Evolutionary conservation across 2,888 invertebrate genomes (phyloP), one percentile per base, ranked within the genome.

Genomic region (Blera fallax): DNA sequence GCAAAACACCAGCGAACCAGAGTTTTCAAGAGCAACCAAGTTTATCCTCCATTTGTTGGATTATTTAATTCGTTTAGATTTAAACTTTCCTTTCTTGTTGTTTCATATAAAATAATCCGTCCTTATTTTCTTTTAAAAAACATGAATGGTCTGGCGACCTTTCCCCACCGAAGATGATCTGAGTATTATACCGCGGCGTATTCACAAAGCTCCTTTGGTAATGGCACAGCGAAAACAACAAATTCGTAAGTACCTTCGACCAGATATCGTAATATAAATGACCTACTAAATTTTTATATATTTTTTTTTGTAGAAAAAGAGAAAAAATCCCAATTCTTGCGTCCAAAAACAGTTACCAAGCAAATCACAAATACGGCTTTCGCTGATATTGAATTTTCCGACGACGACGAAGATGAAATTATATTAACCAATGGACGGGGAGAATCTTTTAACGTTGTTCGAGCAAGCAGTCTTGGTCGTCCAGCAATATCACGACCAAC

Each of bases 331-430:
- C 50, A 62, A 0, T 84, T 84, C n/a, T 24, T 60, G 3, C 84
- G 84, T 79, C 84, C 84, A 58, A 82, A 87, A 34, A 87, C 87
- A 3, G 88, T 88, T 0, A 88, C 88, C 21, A 88, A 88, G 43
- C 64, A 88, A 32, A 85, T 88, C 4, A 88, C 87, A 32, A 89
- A 89, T 54, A 87, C 88, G 29, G 62, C 88, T 32, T 87, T 80
- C 70, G 88, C 88, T 60, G 87, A 87, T 16, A 81, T 91, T 21
- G 91, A 92, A 79, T 89, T 90, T 24, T 91, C 91, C 3, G 92
- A 92, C 76, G 90, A 91, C 11, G 91, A 91, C 6, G 91, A 91
- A 24, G 88, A 88, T 50, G 87, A 88, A 58, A 65, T 88, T 5
- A 73, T 87, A 5, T 3, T 73, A 6, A 78, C 48, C 2, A 81